A percentile compares a stretch with the other conserved stretches of the same genome.
Conservation (phyloP, 2,797 vertebrate species). For the Schizopygopsis pylzovi region DNA sequence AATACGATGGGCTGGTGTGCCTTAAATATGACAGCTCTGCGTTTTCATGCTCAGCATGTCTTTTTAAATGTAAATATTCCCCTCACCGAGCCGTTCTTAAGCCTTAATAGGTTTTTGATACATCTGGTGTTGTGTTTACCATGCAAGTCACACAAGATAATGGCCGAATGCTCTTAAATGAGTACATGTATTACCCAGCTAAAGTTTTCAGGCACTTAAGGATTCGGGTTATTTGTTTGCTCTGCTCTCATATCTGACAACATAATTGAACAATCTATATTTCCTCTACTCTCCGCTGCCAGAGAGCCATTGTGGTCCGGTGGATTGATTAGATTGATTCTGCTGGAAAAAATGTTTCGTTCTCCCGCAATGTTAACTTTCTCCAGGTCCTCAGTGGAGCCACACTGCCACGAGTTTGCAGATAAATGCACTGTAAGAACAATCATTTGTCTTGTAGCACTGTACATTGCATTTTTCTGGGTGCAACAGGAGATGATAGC, state of each 20-base stretch:
- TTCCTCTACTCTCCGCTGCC: conserved; percentile 42
- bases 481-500: conserved; percentile 19
- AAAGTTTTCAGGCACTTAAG: conserved; percentile 55
- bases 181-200: conserved; percentile 45
- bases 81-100: background rate
- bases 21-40: conserved; percentile 30
- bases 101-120: conserved; percentile 37
- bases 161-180: conserved; percentile 48
- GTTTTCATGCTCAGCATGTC: conserved; percentile 21
- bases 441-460: conserved; percentile 12
- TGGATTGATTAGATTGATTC: conserved; percentile 62
- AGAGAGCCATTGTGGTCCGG: conserved; percentile 51
- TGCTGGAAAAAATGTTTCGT: conserved; percentile 41
- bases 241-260: conserved; percentile 57
- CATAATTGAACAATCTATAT: conserved; percentile 62
- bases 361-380: conserved; percentile 49
- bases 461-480: conserved; percentile 10
- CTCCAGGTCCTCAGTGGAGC: conserved; percentile 36
- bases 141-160: conserved; percentile 32
- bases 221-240: conserved; percentile 56
- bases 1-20: conserved; percentile 5
- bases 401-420: conserved; percentile 23
- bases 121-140: conserved; percentile 38
- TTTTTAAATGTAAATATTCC: conserved; percentile 36
- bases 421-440: conserved; percentile 22